Conservation (phyloP, 2,113 vertebrate genomes). For the Neodontobutis hainanensis region DNA sequence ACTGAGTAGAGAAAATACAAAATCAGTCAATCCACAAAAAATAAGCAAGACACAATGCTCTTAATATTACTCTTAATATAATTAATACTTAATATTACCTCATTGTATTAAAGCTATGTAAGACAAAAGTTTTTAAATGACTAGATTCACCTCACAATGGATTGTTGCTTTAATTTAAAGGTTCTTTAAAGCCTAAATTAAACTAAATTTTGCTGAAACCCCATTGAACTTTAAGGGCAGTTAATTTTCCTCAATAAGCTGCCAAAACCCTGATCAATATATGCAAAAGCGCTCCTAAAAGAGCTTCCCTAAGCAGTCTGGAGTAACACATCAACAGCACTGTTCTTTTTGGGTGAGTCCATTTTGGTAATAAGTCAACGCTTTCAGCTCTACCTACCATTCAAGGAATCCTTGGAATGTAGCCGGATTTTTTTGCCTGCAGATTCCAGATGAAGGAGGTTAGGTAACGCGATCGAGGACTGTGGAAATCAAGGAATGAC, state of each 20-base stretch:
- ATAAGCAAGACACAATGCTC: too few species aligned
- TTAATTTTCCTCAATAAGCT: conserved; percentile 45
- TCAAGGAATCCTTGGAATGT: conserved; percentile 69
- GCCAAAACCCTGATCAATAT: conserved; percentile 51
- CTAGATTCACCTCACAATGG: conserved; percentile 16
- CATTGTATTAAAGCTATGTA: neutral
- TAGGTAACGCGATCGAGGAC: conserved; percentile 32
- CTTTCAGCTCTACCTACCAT: conserved; percentile 42
- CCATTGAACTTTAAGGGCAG: conserved; percentile 23
- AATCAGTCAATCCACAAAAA: too few species aligned
- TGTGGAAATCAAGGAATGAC: conserved; percentile 32
- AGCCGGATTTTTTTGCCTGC: conserved; percentile 13
- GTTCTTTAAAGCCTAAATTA: conserved; percentile 46
- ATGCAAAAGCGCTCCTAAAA: conserved; percentile 39
- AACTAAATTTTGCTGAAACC: conserved; percentile 19
- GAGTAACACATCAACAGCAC: conserved; percentile 35
- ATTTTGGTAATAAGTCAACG: conserved; percentile 45
- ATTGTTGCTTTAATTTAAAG: conserved; percentile 24
- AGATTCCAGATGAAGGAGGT: conserved; percentile 44
- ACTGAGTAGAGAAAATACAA: too few species aligned
- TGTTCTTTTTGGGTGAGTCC: conserved; percentile 7
- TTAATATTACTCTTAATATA: too few species aligned
- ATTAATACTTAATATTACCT: neutral
- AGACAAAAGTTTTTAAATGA: conserved; percentile 14
- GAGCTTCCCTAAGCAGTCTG: conserved; percentile 43